A percentile compares a stretch with the other conserved stretches of the same genome.
Evolutionary conservation across 2,888 invertebrate genomes (phyloP).

Genomic region (Drosophila paranaensis): DNA sequence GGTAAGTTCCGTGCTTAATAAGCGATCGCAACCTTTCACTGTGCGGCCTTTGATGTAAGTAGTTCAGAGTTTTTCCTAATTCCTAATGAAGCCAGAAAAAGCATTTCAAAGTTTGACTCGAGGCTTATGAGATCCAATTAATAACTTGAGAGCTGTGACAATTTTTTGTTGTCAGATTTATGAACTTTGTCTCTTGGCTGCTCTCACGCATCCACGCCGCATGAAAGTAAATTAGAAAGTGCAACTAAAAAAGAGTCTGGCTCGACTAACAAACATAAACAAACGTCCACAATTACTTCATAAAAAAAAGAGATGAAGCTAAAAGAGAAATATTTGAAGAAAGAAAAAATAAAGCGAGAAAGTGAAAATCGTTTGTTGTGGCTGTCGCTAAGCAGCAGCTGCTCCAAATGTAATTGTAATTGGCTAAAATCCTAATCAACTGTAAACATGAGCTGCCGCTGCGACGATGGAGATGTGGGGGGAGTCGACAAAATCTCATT

Average conservation of each 20-base stretch:
- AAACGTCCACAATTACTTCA: conserved; percentile 41
- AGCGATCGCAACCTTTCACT: conserved; percentile 41
- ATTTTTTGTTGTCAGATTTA: conserved; percentile 59
- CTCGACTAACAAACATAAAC: conserved; percentile 41
- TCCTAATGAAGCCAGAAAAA: conserved; percentile 25
- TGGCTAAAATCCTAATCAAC: conserved; percentile 64
- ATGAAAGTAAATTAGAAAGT: conserved; percentile 61
- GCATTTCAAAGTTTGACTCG: not conserved
- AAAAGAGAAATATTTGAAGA: conserved; percentile 17
- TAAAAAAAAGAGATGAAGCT: conserved; percentile 19
- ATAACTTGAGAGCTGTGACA: conserved; percentile 45
- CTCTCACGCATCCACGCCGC: conserved; percentile 1
- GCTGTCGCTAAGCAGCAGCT: conserved; percentile 53
- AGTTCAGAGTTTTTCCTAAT: conserved; percentile 12
- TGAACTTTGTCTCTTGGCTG: conserved; percentile 15
- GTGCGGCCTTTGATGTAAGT: conserved; percentile 28
- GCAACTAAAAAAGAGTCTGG: conserved; percentile 37
- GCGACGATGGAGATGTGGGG: not conserved
- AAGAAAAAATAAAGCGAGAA: conserved; percentile 43
- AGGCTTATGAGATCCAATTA: conserved; percentile 39
- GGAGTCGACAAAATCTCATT: conserved; percentile 42
- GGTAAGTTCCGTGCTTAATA: conserved; percentile 56
- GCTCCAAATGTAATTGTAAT: conserved; percentile 72
- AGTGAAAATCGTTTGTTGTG: conserved; percentile 62
- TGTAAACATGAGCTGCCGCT: conserved; percentile 35